phyloP scores from a whole-genome alignment of 2,797 vertebrate species.

The Chelonia mydas region DNA sequence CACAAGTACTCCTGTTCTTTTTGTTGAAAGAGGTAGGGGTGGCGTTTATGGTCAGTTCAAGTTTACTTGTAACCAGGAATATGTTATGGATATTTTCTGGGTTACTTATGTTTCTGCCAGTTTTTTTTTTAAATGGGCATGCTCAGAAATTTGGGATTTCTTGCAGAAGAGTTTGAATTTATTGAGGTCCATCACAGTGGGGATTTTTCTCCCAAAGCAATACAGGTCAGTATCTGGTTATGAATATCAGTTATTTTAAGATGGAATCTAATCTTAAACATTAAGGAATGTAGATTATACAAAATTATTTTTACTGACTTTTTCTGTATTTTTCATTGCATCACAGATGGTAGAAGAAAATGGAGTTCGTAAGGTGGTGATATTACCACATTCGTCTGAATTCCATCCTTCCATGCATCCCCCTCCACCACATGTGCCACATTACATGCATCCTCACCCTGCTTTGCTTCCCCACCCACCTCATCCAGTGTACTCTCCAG shows the following conservation, averaged over 20 bases:
- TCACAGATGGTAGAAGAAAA: constrained; percentile 87
- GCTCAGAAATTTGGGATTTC: background rate
- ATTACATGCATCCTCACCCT: constrained; percentile 77
- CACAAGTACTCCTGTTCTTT: no score
- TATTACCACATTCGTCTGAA: constrained; percentile 84
- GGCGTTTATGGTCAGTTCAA: background rate
- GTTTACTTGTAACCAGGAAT: background rate
- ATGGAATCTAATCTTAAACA: background rate
- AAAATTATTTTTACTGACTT: accelerated
- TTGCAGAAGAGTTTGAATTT: background rate
- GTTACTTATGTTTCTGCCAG: background rate
- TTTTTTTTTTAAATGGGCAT: background rate
- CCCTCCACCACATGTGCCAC: constrained; percentile 77
- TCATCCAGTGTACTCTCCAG: constrained; percentile 78
- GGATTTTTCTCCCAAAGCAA: background rate
- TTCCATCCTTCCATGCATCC: constrained; percentile 81
- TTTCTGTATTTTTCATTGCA: background rate
- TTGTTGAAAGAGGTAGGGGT: background rate
- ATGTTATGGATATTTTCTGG: accelerated
- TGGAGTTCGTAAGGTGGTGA: constrained; percentile 85
- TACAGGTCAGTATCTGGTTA: background rate
- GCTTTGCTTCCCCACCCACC: constrained; percentile 78
- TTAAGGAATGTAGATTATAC: accelerated
- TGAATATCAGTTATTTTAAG: accelerated
- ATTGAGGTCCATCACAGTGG: background rate